Base-by-base conservation (phyloP, 1,140 invertebrate species). In the Drosophila lowei region DNA sequence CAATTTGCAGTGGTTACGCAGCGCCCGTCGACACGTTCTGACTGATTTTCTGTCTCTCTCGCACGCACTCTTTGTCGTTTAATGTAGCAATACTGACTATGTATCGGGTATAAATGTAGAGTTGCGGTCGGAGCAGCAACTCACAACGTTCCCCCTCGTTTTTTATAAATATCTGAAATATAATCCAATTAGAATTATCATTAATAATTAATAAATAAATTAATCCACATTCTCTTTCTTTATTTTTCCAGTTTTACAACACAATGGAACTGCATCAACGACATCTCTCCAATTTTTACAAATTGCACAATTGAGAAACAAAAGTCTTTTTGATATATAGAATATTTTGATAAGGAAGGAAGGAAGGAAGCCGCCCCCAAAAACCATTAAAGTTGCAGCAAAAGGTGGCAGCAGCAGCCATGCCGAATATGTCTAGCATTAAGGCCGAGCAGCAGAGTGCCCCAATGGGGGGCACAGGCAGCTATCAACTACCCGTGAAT, bases 221-320 rank as follows among this genome's bases (percentile, higher is more conserved):
- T 18, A 18, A 18, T 2, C 1, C 1, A 18, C 18, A 11, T 0
- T 30, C n/a, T 13, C 3, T 38, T 3, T 13, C n/a, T 28, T 13
- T 3, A 8, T 65, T 28, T 65, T 28, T 80, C 0, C 28, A 90
- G 80, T 68, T 77, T 59, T 75, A 79, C 68, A 64, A 65, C 70
- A 78, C 79, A 90, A 90, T 90, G 89, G 79, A 83, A 86, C 80
- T 90, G 56, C 81, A 90, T 77, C 89, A 90, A 75, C 84, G 89
- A 70, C 89, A 90, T 79, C 81, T 90, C 11, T 90, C 89, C 47
- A 89, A 90, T 52, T 90, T 90, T 67, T 90, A 90, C 73, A 90
- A 90, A 78, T 72, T 89, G 84, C 80, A 90, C 71, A 77, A 60
- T 49, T 74, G 57, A 61, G 46, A 62, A 38, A 9, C 13, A 44